Percentiles rank a stretch among this genome's conserved stretches.
These are phyloP conservation scores for Drosophila arizonae DNA, from an alignment of 1,140 invertebrate genomes.

Conservation along the genomic window DNA sequence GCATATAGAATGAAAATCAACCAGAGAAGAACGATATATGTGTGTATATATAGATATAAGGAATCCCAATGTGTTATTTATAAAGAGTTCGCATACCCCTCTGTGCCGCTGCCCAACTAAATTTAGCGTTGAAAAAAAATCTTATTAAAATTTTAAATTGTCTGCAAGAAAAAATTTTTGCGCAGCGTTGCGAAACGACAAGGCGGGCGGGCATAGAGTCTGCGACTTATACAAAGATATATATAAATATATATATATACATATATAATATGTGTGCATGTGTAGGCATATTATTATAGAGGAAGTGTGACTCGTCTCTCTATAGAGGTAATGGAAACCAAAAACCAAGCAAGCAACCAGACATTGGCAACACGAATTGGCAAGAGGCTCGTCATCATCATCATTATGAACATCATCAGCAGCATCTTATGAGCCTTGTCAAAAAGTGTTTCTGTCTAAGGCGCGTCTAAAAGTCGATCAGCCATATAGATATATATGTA, in stretches of 20 bases:
- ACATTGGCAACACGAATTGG: conserved; percentile 46
- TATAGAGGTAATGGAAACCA: conserved; percentile 61
- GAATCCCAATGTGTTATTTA: conserved; percentile 50
- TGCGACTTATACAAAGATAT: background rate
- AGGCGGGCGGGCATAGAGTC: background rate
- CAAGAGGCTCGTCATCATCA: background rate
- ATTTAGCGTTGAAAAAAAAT: conserved; percentile 60
- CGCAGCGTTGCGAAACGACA: conserved; percentile 57
- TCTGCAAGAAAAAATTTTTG: conserved; percentile 67
- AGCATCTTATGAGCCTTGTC: conserved; percentile 51
- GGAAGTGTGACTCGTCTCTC: conserved; percentile 22
- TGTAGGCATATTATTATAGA: background rate
- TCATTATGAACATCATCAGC: background rate
- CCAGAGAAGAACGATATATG: conserved; percentile 6
- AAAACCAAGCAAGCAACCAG: conserved; percentile 48
- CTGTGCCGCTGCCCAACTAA: conserved; percentile 44
- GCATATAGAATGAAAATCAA: conserved; percentile 13
- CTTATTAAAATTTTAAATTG: conserved; percentile 79
- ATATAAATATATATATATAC: no score
- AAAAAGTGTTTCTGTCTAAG: conserved; percentile 58
- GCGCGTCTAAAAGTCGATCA: conserved; percentile 57
- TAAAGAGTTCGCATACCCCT: conserved; percentile 17
- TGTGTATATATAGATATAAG: conserved; percentile 2
- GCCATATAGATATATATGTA: background rate
- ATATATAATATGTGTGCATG: no score